These are phyloP conservation scores for Agonopterix alstromeriana DNA, from an alignment of 2,888 invertebrate species.

Conservation along the genomic window DNA sequence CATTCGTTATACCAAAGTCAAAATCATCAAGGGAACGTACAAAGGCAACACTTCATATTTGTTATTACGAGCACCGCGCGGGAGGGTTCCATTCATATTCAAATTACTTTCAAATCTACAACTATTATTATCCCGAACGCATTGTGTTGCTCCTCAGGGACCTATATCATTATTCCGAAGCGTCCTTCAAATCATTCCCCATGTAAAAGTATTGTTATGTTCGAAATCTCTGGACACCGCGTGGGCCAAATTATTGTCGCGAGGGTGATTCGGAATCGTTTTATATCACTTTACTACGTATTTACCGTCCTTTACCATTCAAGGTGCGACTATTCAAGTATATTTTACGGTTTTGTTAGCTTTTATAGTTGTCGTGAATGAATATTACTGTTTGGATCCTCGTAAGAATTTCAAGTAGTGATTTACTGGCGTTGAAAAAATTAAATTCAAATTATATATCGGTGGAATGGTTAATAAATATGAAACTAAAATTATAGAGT, in stretches of 20 bases:
- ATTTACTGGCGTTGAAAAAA: constrained; percentile 31
- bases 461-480: constrained; percentile 30
- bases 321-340: constrained; percentile 40
- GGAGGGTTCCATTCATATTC: constrained; percentile 74
- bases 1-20: constrained; percentile 64
- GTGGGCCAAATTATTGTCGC: constrained; percentile 50
- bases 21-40: constrained; percentile 55
- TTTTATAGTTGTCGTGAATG: constrained; percentile 19
- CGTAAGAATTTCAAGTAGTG: constrained; percentile 31
- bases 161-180: constrained; percentile 66
- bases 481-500: constrained; percentile 40
- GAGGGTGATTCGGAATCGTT: constrained; percentile 57
- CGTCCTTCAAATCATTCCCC: constrained; percentile 66
- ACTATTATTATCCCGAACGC: constrained; percentile 70
- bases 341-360: constrained; percentile 47
- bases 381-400: constrained; percentile 24
- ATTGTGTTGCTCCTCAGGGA: constrained; percentile 70
- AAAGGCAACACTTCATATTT: constrained; percentile 74
- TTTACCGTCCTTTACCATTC: constrained; percentile 47
- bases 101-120: constrained; percentile 75
- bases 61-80: constrained; percentile 68
- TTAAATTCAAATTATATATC: constrained; percentile 33
- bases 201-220: constrained; percentile 59
- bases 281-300: constrained; percentile 67
- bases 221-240: constrained; percentile 42